These are phyloP conservation scores for Hyaena hyaena DNA, from an alignment of 2,113 vertebrate species.

Conservation along the genomic window DNA sequence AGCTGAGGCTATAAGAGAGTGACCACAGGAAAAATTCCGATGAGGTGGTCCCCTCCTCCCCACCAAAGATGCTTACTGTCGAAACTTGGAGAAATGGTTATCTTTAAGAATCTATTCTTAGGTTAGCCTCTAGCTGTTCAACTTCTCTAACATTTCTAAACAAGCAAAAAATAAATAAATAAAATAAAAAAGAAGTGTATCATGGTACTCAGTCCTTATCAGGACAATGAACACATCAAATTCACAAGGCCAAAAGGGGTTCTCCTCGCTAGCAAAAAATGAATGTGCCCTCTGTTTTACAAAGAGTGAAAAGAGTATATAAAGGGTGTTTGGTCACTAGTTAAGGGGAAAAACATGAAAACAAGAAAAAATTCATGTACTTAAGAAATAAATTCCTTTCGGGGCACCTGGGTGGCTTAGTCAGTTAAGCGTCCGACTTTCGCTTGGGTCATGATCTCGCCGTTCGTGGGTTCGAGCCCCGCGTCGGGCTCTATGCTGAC, in stretches of 20 bases:
- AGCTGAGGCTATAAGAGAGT: conserved; percentile 19
- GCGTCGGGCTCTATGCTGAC: too few relatives aligned
- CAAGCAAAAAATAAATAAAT: neutral
- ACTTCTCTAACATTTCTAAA: conserved; percentile 48
- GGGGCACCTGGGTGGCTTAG: too few relatives aligned
- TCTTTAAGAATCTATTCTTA: conserved; percentile 55
- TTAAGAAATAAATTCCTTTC: conserved; percentile 48
- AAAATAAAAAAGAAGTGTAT: neutral
- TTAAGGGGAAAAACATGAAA: neutral
- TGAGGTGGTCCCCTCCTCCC: neutral
- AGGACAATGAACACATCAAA: conserved; percentile 35
- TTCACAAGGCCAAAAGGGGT: neutral
- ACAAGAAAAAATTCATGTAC: neutral
- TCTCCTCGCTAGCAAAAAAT: conserved; percentile 57
- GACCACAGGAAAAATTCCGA: neutral
- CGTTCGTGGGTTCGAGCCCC: too few relatives aligned
- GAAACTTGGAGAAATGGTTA: conserved; percentile 37
- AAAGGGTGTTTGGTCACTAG: conserved; percentile 28
- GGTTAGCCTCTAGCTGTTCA: conserved; percentile 39
- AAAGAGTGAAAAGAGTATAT: conserved; percentile 10
- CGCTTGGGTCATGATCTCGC: too few relatives aligned
- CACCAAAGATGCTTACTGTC: neutral
- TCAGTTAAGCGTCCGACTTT: too few relatives aligned
- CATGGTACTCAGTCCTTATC: neutral
- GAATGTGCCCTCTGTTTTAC: conserved; percentile 47